Conservation (phyloP, 2,797 vertebrate genomes). For the Corythornis leucogaster region DNA sequence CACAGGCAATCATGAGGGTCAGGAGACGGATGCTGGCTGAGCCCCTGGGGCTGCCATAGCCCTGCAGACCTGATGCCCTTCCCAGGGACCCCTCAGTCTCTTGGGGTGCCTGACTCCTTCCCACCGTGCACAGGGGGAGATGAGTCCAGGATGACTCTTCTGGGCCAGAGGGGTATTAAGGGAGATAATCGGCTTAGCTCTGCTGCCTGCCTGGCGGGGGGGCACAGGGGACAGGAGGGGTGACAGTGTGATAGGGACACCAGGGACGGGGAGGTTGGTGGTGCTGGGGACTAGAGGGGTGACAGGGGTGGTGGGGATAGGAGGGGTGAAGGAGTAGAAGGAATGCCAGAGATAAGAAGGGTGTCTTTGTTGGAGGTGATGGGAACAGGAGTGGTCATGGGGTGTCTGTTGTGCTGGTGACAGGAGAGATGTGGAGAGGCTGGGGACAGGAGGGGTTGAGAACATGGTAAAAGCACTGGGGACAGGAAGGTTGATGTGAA, state of each 20-base stretch:
- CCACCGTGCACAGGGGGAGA: rapidly evolving
- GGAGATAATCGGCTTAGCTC: constrained; percentile 27
- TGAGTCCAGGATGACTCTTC: background rate
- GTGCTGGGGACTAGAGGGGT: background rate
- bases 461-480: background rate
- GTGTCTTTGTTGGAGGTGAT: background rate
- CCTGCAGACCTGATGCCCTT: background rate
- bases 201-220: rapidly evolving
- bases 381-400: background rate
- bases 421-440: background rate
- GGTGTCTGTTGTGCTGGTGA: background rate
- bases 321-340: background rate
- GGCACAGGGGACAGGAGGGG: background rate
- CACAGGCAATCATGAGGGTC: rapidly evolving
- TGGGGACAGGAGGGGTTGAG: background rate
- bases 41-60: background rate
- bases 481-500: background rate
- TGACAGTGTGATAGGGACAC: background rate
- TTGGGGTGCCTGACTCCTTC: rapidly evolving
- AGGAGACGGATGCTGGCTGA: background rate
- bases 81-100: background rate
- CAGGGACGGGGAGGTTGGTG: background rate
- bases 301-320: background rate
- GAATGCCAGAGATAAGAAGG: background rate
- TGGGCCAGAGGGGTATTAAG: constrained; percentile 47